Evolutionary conservation across 2,888 invertebrate genomes (phyloP).

Genomic region (Hyalella azteca): DNA sequence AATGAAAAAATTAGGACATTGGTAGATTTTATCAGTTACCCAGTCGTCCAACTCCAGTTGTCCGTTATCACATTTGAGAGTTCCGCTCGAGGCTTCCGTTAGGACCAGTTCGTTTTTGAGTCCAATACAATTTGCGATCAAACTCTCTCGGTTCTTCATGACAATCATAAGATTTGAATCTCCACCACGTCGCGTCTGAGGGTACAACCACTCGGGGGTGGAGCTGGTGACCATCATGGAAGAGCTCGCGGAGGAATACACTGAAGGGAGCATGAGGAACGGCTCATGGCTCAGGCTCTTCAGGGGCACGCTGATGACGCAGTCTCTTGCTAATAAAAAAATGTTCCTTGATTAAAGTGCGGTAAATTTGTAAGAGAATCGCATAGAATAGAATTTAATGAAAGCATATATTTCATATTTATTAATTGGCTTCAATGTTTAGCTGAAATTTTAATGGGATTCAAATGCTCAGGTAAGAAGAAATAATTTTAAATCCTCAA

Average conservation of each 20-base stretch:
- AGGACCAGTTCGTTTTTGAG: slow-evolving; percentile 18
- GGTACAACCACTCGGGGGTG: slow-evolving; percentile 2
- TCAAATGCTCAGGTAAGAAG: too few relatives aligned
- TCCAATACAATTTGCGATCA: neutral
- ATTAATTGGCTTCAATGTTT: too few relatives aligned
- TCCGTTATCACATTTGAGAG: neutral
- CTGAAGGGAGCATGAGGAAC: neutral
- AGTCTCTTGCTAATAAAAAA: neutral
- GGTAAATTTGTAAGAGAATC: too few relatives aligned
- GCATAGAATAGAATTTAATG: too few relatives aligned
- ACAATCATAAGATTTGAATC: neutral
- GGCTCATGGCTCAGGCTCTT: slow-evolving; percentile 7
- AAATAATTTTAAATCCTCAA: too few relatives aligned
- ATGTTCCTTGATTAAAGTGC: too few relatives aligned
- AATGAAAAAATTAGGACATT: neutral
- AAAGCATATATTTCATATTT: too few relatives aligned
- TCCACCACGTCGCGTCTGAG: neutral
- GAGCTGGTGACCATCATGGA: neutral
- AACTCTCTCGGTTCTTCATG: neutral
- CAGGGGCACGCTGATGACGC: neutral
- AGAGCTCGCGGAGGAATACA: neutral
- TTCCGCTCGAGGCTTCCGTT: neutral
- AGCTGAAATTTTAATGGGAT: too few relatives aligned
- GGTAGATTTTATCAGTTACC: neutral
- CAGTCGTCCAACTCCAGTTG: neutral